Evolutionary conservation across 2,797 vertebrate genomes (phyloP), one percentile per base, ranked within the genome.

Genomic region (Lacerta bilineata): DNA sequence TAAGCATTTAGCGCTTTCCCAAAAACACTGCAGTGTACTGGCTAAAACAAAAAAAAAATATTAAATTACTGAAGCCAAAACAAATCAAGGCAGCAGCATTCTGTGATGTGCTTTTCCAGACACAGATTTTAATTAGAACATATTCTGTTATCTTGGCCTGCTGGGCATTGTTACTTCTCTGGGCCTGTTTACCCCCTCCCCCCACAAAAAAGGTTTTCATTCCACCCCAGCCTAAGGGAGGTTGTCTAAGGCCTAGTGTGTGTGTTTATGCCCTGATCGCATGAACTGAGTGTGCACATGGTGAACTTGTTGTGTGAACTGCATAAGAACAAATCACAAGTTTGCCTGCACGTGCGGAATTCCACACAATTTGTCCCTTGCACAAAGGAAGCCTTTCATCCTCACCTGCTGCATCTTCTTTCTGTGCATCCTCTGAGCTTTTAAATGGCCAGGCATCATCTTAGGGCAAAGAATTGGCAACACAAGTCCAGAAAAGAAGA

Each of bases 61-160:
- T 77, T 82, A 84, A 88, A 88, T 76, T 82, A 0, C 64, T 36
- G 72, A 75, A 43, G 72, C 41, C 61, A 3, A 89, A 61, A 80
- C 71, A 80, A 81, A 90, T 87, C 61, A 85, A 68, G 27, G 2
- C 27, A 33, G 59, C 77, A 23, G 23, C 29, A 29, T 69, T 85
- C 71, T 81, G 69, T 33, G 43, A 81, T 76, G 61, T 23, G 77
- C 82, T 84, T 80, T 89, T 89, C 88, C 83, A 39, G 88, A 75
- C 78, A 66, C 55, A 66, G 83, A 15, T 81, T 85, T 85, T 76
- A 90, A 87, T 84, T 85, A 87, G 89, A 69, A 80, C 79, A 85
- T 80, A 84, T 80, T 75, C 25, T 66, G 27, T 75, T 59, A 84
- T 84, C 75, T 84, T 33, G 43, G 81, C 41, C 85, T 80, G 76